Evolutionary conservation across 2,888 invertebrate genomes (phyloP), one percentile per base, ranked within the genome.

Genomic region (Liodrosophila aerea): DNA sequence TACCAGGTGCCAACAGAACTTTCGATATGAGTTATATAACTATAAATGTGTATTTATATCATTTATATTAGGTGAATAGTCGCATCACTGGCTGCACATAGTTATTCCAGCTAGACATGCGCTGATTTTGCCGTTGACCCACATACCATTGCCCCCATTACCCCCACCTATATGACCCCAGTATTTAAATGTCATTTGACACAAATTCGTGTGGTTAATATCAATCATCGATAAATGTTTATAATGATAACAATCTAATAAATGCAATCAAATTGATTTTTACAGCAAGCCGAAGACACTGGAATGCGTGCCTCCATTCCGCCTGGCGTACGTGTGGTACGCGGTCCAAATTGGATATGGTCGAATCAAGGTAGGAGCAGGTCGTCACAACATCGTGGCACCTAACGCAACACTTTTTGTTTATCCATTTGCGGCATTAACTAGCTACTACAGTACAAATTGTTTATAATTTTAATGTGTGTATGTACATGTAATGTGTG

Each of bases 331-430:
- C 91, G 95, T 73, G 95, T 96, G 53, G 94, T 95, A 7, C 91
- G 96, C 51, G 96, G 96, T 11, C 94, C 94, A 30, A 95, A 96
- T 89, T 96, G 96, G 96, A 92, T 93, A 87, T 96, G 96, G 96
- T 92, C 92, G 51, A 93, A 94, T 88, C 95, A 95, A 92, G 92
- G 92, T 92, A 89, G 85, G 75, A 64, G 30, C 22, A 22, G 5
- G 3, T 22, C n/a, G n/a, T n/a, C n/a, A n/a, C n/a, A n/a, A n/a
- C n/a, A n/a, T n/a, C n/a, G n/a, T n/a, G 30, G 27, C 51, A 40
- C 4, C 40, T 33, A 37, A 30, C 22, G 22, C 37, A 63, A 45
- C 45, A 59, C 36, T n/a, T n/a, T 57, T 67, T 68, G 72, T 70
- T 76, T 76, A 73, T 22, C 65, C 63, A 65, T 65, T 70, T 67